These are phyloP conservation scores for Orthosia gracilis DNA, from an alignment of 2,888 invertebrate genomes.

Conservation along the genomic window DNA sequence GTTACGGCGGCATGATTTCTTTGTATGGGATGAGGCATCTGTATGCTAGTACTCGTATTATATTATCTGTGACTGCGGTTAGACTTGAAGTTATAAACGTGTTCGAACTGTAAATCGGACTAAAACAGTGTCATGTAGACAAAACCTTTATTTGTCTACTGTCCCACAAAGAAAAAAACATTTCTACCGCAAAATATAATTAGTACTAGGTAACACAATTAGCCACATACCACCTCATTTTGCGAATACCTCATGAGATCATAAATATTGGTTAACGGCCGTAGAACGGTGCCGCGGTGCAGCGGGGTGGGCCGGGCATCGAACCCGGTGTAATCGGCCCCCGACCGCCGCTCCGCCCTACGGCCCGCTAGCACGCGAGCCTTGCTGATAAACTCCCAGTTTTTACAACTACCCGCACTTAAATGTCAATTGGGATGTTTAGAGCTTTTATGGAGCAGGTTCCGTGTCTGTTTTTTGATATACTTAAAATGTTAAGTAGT, in stretches of 20 bases:
- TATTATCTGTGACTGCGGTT: too few species aligned
- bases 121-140: background rate
- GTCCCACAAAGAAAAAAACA: background rate
- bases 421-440: slow-evolving; percentile 57
- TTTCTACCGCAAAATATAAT: slow-evolving; percentile 30
- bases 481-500: background rate
- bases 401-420: slow-evolving; percentile 47
- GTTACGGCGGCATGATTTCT: too few species aligned
- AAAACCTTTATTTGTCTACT: background rate
- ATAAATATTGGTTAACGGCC: slow-evolving; percentile 61
- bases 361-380: slow-evolving; percentile 50
- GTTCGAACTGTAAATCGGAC: too few species aligned
- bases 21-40: too few species aligned
- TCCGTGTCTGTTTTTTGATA: slow-evolving; percentile 6
- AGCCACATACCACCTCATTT: slow-evolving; percentile 51
- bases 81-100: too few species aligned
- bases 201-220: slow-evolving; percentile 28
- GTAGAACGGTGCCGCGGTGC: slow-evolving; percentile 58
- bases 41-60: too few species aligned
- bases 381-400: slow-evolving; percentile 49
- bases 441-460: background rate
- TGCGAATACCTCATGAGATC: slow-evolving; percentile 43
- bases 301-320: slow-evolving; percentile 56
- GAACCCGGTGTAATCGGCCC: slow-evolving; percentile 63
- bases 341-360: slow-evolving; percentile 59